phyloP scores from a whole-genome alignment of 2,888 invertebrate species.

The Mythimna lalbum region DNA sequence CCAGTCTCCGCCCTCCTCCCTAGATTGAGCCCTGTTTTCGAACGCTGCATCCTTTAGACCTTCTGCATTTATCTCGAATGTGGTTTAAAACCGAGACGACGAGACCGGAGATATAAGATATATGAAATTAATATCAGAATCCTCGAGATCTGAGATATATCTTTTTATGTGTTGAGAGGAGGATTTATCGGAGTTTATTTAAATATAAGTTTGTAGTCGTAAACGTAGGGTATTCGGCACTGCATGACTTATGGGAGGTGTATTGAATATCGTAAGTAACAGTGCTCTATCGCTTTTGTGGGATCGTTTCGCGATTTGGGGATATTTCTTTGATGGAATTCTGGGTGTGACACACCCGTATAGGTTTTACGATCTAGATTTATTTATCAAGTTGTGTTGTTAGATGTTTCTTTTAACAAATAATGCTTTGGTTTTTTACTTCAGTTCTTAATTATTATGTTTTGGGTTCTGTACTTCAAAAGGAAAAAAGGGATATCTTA shows the following conservation, averaged over 20 bases:
- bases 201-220: constrained; percentile 64
- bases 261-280: constrained; percentile 35
- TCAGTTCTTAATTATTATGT: too few relatives aligned
- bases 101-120: constrained; percentile 68
- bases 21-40: too few relatives aligned
- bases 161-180: constrained; percentile 65
- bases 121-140: constrained; percentile 74
- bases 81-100: constrained; percentile 40
- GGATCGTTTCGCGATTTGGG: constrained; percentile 27
- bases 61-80: constrained; percentile 5
- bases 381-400: neutral
- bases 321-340: constrained; percentile 11
- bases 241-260: constrained; percentile 57
- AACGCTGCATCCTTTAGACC: neutral
- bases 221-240: constrained; percentile 54
- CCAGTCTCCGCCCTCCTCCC: too few relatives aligned
- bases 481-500: too few relatives aligned
- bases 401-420: too few relatives aligned
- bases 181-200: constrained; percentile 67
- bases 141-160: constrained; percentile 70
- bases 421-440: too few relatives aligned
- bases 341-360: neutral
- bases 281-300: constrained; percentile 26
- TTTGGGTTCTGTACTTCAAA: too few relatives aligned
- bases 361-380: neutral